Base-by-base conservation (phyloP, 53 echinoderm and acorn worm species). In the Paracentrotus lividus region DNA sequence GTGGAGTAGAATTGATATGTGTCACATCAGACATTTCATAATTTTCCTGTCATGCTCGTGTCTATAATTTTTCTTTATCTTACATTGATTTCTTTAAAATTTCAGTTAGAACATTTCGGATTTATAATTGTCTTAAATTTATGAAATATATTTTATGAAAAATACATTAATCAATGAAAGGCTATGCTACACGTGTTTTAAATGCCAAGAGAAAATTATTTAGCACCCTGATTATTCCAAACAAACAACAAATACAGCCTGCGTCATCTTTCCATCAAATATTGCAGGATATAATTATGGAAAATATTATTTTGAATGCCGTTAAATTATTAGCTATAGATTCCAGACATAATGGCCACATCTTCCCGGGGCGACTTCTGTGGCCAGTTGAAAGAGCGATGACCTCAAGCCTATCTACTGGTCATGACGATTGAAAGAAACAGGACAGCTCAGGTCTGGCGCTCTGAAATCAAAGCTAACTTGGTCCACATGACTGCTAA, bases 361-460 rank as follows among this genome's bases (percentile, higher is more conserved):
- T 81, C 26, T 20, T 47, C 81, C 81, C 7, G 10, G 26, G 81
- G 81, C 81, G 4, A 81, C 26, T 45, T 81, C 21, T 4, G 20
- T n/a, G 81, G 81, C 44, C 12, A 27, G 81, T 47, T 81, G 81
- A 81, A 81, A 81, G 81, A 81, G 81, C 81, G 81, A 21, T 47
- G 81, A 81, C 81, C 81, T 81, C 81, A 23, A 8, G 44, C 47
- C 26, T 45, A 24, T 45, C 44, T 47, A 10, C 6, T 23, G 27
- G 44, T 47, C 81, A 44, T 26, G 81, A n/a, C 13, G 24, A 26
- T 81, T 81, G 27, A 81, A 81, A 81, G 81, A 81, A 81, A 45
- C 27, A 26, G 81, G 81, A 27, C 81, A 81, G n/a, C 26, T 2
- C 10, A 47, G 38, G 49, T 24, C 81, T 81, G 81, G 44, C 81